These are phyloP conservation scores for Rhagophthalmus giganteus DNA, from an alignment of 2,888 invertebrate genomes.

Conservation along the genomic window DNA sequence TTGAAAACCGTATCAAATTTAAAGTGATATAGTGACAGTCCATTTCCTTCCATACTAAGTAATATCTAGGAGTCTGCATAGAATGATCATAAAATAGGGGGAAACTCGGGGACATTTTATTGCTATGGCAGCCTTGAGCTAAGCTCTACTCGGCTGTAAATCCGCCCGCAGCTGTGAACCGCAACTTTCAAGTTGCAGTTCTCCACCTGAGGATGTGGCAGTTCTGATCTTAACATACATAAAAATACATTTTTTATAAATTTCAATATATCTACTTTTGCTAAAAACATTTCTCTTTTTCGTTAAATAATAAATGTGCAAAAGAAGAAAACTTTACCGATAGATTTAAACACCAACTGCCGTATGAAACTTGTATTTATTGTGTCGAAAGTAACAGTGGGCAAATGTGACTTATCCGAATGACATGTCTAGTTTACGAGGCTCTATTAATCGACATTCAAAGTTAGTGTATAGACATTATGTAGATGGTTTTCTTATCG, in stretches of 20 bases:
- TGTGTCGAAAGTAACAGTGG: too few species aligned
- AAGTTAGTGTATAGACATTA: too few species aligned
- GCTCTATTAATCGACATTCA: too few species aligned
- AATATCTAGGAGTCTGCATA: constrained; percentile 43
- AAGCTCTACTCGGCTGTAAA: constrained; percentile 48
- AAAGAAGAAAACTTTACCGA: too few species aligned
- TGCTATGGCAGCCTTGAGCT: constrained; percentile 44
- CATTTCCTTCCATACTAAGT: constrained; percentile 38
- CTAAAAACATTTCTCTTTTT: too few species aligned
- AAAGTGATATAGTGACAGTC: constrained; percentile 43
- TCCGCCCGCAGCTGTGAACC: constrained; percentile 43
- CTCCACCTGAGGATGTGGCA: constrained; percentile 37
- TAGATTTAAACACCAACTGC: too few species aligned
- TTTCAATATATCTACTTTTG: too few species aligned
- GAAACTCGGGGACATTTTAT: constrained; percentile 44
- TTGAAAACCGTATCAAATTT: constrained; percentile 44
- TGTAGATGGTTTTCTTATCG: too few species aligned
- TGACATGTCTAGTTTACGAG: too few species aligned
- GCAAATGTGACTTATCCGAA: too few species aligned
- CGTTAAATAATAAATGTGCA: too few species aligned
- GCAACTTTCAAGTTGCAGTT: constrained; percentile 30
- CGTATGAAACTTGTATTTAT: too few species aligned
- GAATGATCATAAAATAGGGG: constrained; percentile 46
- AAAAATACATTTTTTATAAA: constrained; percentile 23
- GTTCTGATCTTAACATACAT: constrained; percentile 25